Evolutionary conservation across 2,797 vertebrate species (phyloP).

Genomic region (Typhlichthys subterraneus): DNA sequence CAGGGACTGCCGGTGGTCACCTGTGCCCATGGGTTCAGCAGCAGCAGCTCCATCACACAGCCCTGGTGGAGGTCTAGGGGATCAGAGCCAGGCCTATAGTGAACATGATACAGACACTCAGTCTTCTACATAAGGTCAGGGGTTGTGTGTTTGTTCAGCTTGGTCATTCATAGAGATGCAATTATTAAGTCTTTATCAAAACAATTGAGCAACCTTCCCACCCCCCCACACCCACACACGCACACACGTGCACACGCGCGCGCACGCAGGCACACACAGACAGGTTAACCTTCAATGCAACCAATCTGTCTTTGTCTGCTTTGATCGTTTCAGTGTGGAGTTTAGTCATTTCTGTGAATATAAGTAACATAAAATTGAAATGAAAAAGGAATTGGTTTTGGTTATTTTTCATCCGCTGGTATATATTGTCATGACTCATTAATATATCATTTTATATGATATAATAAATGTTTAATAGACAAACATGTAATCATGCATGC

Average conservation of each 20-base stretch:
- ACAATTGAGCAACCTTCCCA: constrained; percentile 34
- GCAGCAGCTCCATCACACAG: constrained; percentile 46
- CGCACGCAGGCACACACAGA: neutral
- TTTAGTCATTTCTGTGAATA: neutral
- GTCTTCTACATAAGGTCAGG: constrained; percentile 59
- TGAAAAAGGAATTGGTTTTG: constrained; percentile 8
- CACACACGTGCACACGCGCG: too few species aligned
- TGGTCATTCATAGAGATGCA: constrained; percentile 56
- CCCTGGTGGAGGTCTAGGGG: constrained; percentile 38
- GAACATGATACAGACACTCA: constrained; percentile 48
- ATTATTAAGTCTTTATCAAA: constrained; percentile 68
- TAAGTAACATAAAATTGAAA: constrained; percentile 11
- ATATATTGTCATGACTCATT: constrained; percentile 17
- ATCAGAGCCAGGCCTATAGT: constrained; percentile 36
- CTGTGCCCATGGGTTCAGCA: constrained; percentile 57
- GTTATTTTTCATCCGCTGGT: constrained; percentile 16
- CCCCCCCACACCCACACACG: too few species aligned
- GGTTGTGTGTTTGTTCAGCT: constrained; percentile 69
- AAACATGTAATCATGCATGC: neutral
- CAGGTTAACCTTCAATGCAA: constrained; percentile 24
- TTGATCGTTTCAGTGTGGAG: neutral
- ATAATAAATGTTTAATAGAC: constrained; percentile 26
- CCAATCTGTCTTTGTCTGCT: constrained; percentile 44
- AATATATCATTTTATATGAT: neutral
- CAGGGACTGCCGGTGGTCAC: constrained; percentile 74